Conservation (phyloP, 2,888 invertebrate genomes). For the Hartigia nigra region DNA sequence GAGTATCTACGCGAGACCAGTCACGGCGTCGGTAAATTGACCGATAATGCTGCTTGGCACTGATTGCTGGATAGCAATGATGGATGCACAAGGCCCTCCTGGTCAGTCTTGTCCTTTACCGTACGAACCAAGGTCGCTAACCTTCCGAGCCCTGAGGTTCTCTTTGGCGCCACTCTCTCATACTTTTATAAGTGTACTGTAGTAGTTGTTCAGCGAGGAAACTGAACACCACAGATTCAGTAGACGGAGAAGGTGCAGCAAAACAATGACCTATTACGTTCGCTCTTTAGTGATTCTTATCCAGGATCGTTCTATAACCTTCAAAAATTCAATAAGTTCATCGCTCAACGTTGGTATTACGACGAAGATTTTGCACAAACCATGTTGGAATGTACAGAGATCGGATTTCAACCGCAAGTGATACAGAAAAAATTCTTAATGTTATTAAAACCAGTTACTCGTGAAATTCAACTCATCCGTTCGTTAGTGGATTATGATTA, state of each 20-base stretch:
- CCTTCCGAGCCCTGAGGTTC: constrained; percentile 43
- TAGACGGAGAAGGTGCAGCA: not conserved
- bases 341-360: not conserved
- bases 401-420: constrained; percentile 51
- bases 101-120: constrained; percentile 34
- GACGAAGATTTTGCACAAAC: constrained; percentile 1
- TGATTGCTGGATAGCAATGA: constrained; percentile 54
- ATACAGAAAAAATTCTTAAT: constrained; percentile 41
- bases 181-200: constrained; percentile 22
- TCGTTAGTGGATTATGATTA: constrained; percentile 18
- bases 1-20: constrained; percentile 9
- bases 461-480: constrained; percentile 31
- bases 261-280: not conserved
- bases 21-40: constrained; percentile 45
- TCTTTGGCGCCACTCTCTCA: constrained; percentile 50
- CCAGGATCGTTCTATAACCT: not conserved
- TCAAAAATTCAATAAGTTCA: not conserved
- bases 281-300: not conserved
- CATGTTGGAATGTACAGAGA: constrained; percentile 43
- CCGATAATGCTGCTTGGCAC: constrained; percentile 50
- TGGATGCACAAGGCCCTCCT: constrained; percentile 40
- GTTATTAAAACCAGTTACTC: constrained; percentile 47
- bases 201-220: not conserved
- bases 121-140: constrained; percentile 38
- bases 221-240: not conserved